phyloP scores from a whole-genome alignment of 2,113 vertebrate species.

The Pedionomus torquatus region DNA sequence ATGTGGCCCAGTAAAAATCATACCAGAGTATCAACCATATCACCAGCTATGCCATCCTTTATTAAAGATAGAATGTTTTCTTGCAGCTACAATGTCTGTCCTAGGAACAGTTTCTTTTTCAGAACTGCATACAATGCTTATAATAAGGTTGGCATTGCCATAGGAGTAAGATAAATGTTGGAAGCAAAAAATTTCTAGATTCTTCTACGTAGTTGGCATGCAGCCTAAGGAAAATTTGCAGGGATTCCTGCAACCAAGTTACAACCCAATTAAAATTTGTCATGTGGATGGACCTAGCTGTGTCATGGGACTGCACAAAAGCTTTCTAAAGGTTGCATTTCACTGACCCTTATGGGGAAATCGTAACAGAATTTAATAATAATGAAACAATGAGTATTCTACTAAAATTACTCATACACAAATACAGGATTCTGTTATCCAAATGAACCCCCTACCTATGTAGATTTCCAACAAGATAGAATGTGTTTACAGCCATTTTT shows the following conservation, averaged over 20 bases:
- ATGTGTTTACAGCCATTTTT: not conserved
- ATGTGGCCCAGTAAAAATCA: not conserved
- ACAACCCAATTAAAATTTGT: conserved; percentile 53
- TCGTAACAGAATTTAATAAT: not conserved
- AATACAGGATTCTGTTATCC: not conserved
- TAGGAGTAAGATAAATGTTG: not conserved
- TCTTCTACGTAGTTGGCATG: not conserved
- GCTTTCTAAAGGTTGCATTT: not conserved
- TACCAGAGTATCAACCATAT: not conserved
- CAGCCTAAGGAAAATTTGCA: not conserved
- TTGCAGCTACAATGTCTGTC: not conserved
- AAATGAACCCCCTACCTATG: not conserved
- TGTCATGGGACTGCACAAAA: not conserved
- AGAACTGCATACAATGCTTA: not conserved
- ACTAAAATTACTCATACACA: not conserved
- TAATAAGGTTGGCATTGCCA: not conserved
- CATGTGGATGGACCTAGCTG: conserved; percentile 34
- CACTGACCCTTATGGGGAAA: not conserved
- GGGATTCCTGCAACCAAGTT: not conserved
- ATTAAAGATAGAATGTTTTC: not conserved
- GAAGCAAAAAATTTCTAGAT: not conserved
- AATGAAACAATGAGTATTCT: not conserved
- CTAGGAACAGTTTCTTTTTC: not conserved
- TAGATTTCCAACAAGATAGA: not conserved
- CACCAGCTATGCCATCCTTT: not conserved